Percentiles rank a stretch among this genome's conserved stretches.
These are phyloP conservation scores for Hydriomena furcata DNA, from an alignment of 2,888 invertebrate genomes.

Conservation along the genomic window DNA sequence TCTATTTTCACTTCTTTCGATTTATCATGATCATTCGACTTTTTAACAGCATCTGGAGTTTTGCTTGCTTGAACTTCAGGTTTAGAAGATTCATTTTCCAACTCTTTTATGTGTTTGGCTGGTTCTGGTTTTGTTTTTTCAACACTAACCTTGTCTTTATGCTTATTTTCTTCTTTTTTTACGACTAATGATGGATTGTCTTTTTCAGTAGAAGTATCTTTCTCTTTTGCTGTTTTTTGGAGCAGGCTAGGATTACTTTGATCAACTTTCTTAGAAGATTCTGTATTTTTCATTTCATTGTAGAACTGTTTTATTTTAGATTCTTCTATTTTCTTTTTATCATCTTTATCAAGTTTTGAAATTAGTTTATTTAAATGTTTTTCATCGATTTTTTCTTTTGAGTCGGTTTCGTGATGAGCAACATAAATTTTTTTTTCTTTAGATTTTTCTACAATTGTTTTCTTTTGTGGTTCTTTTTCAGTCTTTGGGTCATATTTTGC, in stretches of 20 bases:
- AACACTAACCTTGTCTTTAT: constrained; percentile 31
- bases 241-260: constrained; percentile 12
- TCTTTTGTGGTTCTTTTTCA: constrained; percentile 6
- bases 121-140: constrained; percentile 36
- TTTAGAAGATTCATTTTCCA: constrained; percentile 20
- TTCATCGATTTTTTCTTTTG: constrained; percentile 27
- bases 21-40: constrained; percentile 5
- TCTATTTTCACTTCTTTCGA: constrained; percentile 13
- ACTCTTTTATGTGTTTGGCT: constrained; percentile 20
- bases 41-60: constrained; percentile 6
- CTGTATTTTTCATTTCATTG: constrained; percentile 30
- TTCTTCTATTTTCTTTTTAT: constrained; percentile 12
- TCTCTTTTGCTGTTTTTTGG: constrained; percentile 15
- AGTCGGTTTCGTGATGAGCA: neutral
- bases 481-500: constrained; percentile 4
- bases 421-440: constrained; percentile 3
- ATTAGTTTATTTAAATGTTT: constrained; percentile 17
- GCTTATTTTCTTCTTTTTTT: constrained; percentile 41
- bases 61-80: constrained; percentile 32
- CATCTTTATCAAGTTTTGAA: constrained; percentile 15
- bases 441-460: neutral
- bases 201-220: constrained; percentile 12
- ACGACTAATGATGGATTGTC: constrained; percentile 3
- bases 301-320: neutral
- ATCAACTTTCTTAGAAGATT: constrained; percentile 28